phyloP scores from a whole-genome alignment of 92 coral and sea anemone species.

The Micromussa lordhowensis region DNA sequence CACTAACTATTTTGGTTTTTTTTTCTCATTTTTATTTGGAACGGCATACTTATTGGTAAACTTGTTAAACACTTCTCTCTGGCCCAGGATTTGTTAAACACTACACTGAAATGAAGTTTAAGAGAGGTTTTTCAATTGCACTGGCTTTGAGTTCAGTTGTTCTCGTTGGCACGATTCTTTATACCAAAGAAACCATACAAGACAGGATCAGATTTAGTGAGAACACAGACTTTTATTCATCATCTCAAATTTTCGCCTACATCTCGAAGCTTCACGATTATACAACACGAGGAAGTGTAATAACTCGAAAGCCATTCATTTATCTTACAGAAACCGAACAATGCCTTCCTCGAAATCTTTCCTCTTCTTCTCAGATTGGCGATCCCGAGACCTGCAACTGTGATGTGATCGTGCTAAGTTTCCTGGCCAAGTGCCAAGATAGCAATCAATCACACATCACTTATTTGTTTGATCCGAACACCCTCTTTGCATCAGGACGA shows the following conservation, averaged over 20 bases:
- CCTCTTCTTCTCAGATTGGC: conserved; percentile 22
- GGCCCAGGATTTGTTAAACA: no score
- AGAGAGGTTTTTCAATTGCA: no score
- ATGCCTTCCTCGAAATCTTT: conserved; percentile 24
- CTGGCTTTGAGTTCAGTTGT: not conserved
- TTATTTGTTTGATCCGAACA: conserved; percentile 29
- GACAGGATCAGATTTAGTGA: no score
- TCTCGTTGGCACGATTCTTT: not conserved
- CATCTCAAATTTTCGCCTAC: not conserved
- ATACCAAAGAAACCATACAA: not conserved
- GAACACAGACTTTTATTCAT: not conserved
- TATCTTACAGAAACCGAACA: conserved; percentile 52
- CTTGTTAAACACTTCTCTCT: no score
- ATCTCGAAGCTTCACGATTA: not conserved
- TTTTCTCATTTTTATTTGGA: no score
- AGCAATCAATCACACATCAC: conserved; percentile 9
- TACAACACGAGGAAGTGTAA: not conserved
- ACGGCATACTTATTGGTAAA: no score
- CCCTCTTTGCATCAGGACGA: no score
- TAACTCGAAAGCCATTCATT: conserved; percentile 16
- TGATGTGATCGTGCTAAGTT: conserved; percentile 55
- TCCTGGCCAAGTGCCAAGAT: conserved; percentile 1
- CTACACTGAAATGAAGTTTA: not conserved
- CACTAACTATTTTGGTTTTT: no score
- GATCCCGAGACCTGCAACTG: conserved; percentile 34